Percentiles rank a stretch among this genome's conserved stretches.
Conservation (phyloP, 2,113 vertebrate genomes). For the Desmodus rotundus region DNA sequence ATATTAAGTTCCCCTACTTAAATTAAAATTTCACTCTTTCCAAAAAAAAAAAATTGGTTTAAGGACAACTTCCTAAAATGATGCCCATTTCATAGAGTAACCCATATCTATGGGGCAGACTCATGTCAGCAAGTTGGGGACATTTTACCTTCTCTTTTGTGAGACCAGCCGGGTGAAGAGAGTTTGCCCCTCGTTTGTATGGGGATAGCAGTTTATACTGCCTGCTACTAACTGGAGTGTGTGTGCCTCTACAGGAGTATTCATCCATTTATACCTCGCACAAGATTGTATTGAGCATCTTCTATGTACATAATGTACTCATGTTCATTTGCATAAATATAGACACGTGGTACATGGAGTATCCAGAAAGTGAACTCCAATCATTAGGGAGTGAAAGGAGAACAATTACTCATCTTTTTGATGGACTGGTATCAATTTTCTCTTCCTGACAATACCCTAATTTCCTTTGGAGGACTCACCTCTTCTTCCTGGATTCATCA, state of each 20-base stretch:
- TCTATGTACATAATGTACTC: not conserved
- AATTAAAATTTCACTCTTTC: conserved; percentile 1
- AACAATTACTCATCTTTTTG: not conserved
- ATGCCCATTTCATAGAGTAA: not conserved
- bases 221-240: not conserved
- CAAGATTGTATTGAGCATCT: not conserved
- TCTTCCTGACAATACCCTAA: not conserved
- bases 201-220: not conserved
- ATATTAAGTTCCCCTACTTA: not conserved
- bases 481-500: not conserved
- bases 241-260: not conserved
- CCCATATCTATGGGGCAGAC: not conserved
- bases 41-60: conserved; percentile 7
- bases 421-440: not conserved
- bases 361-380: not conserved
- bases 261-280: not conserved
- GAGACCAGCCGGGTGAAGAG: not conserved
- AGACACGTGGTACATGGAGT: not conserved
- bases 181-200: not conserved
- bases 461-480: not conserved
- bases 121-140: not conserved
- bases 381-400: not conserved
- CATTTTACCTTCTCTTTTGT: not conserved
- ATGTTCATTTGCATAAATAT: not conserved
- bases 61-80: not conserved